Conservation (phyloP, 1,140 invertebrate species). For the Euglossa dilemma region DNA sequence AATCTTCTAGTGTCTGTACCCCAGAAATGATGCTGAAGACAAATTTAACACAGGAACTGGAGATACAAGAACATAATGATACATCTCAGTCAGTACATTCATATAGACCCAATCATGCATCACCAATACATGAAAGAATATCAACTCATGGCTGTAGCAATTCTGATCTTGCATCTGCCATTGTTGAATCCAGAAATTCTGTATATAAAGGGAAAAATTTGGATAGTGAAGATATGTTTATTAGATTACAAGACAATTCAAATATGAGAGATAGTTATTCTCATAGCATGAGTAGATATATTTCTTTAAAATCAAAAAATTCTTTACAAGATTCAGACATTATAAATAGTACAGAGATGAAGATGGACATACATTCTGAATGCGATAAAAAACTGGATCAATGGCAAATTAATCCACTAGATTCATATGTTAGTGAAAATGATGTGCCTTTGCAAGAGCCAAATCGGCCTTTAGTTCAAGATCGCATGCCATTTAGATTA, state of each 20-base stretch:
- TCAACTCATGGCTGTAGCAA: slow-evolving; percentile 13
- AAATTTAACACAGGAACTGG: slow-evolving; percentile 26
- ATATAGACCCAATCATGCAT: slow-evolving; percentile 17
- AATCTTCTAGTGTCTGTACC: slow-evolving; percentile 30
- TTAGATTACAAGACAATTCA: slow-evolving; percentile 42
- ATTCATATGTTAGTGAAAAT: slow-evolving; percentile 45
- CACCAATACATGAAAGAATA: slow-evolving; percentile 27
- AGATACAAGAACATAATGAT: slow-evolving; percentile 32
- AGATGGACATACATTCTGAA: slow-evolving; percentile 21
- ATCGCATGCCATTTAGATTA: slow-evolving; percentile 48
- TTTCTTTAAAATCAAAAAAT: slow-evolving; percentile 31
- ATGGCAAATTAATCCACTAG: slow-evolving; percentile 60
- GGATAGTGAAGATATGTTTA: slow-evolving; percentile 38
- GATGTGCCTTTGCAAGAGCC: slow-evolving; percentile 58
- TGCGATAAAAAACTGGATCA: slow-evolving; percentile 34
- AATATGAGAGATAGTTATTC: slow-evolving; percentile 34
- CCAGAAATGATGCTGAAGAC: slow-evolving; percentile 19
- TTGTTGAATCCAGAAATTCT: slow-evolving; percentile 28
- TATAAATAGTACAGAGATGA: slow-evolving; percentile 2
- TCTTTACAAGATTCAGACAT: slow-evolving; percentile 30
- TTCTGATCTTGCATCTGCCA: slow-evolving; percentile 24
- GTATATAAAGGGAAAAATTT: slow-evolving; percentile 23
- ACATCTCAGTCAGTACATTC: slow-evolving; percentile 20
- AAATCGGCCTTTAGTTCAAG: slow-evolving; percentile 16
- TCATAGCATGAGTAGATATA: slow-evolving; percentile 19